Conservation (phyloP, 2,888 invertebrate genomes). For the Drosophila conformis region DNA sequence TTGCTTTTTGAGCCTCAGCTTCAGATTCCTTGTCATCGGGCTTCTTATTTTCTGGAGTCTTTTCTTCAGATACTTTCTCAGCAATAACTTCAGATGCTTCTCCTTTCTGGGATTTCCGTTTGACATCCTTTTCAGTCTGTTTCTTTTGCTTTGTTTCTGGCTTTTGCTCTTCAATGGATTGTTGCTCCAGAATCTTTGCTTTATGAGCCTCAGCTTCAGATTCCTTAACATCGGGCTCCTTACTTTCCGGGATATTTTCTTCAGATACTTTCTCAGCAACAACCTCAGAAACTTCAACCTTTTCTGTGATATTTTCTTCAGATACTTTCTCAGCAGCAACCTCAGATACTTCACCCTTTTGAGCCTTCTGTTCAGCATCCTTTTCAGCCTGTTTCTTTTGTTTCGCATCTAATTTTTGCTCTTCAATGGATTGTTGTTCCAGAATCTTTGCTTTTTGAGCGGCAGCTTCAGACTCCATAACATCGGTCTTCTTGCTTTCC, state of each 20-base stretch:
- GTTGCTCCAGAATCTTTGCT: constrained; percentile 3
- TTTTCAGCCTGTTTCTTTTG: neutral
- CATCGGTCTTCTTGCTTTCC: accelerated
- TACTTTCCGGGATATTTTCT: neutral
- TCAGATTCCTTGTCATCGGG: neutral
- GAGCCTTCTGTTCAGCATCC: accelerated
- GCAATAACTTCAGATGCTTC: constrained; percentile 14
- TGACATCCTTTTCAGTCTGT: neutral
- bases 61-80: constrained; percentile 14
- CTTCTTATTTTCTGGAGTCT: neutral
- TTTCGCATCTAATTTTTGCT: accelerated
- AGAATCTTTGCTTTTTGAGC: accelerated
- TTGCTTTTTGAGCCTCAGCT: neutral
- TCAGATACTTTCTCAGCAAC: constrained; percentile 11
- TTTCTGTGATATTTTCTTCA: accelerated
- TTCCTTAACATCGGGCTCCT: neutral
- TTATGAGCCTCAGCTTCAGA: constrained; percentile 1
- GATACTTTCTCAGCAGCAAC: neutral
- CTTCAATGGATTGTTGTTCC: accelerated
- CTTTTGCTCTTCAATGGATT: neutral
- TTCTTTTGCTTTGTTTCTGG: neutral
- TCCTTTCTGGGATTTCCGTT: constrained; percentile 2
- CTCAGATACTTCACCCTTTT: neutral
- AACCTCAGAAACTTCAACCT: constrained; percentile 1
- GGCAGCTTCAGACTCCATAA: neutral